Conservation (phyloP, 2,797 vertebrate genomes). For the Syngnathus rostellatus region DNA sequence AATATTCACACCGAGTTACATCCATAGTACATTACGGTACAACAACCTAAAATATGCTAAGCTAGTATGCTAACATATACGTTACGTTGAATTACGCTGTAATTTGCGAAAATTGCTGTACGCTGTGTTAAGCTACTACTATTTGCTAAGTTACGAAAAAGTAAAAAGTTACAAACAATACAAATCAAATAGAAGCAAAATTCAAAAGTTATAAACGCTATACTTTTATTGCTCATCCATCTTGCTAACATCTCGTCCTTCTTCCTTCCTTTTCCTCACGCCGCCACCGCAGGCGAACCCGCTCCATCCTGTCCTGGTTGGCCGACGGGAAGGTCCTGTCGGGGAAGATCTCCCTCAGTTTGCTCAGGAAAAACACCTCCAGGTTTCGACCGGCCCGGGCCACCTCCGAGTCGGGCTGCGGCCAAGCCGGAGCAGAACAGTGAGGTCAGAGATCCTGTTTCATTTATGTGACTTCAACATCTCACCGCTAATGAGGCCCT, state of each 20-base stretch:
- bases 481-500: conserved; percentile 7
- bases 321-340: conserved; percentile 70
- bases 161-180: not conserved
- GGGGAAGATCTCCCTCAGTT: conserved; percentile 79
- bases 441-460: conserved; percentile 2
- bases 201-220: no score
- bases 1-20: no score
- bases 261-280: conserved; percentile 61
- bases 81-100: no score
- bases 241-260: conserved; percentile 64
- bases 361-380: conserved; percentile 77
- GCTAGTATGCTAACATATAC: no score
- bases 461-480: conserved; percentile 9
- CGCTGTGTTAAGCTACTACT: no score
- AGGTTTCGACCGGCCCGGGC: conserved; percentile 85
- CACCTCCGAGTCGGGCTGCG: conserved; percentile 91
- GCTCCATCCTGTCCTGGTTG: conserved; percentile 62
- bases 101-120: no score
- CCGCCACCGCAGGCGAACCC: conserved; percentile 75
- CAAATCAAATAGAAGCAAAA: no score
- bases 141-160: not conserved
- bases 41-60: no score
- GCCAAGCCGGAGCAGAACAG: not conserved
- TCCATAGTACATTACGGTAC: no score
- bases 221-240: no score